A percentile compares a stretch with the other conserved stretches of the same genome.
Evolutionary conservation across 2,113 vertebrate species (phyloP).

Genomic region (Odocoileus virginianus): DNA sequence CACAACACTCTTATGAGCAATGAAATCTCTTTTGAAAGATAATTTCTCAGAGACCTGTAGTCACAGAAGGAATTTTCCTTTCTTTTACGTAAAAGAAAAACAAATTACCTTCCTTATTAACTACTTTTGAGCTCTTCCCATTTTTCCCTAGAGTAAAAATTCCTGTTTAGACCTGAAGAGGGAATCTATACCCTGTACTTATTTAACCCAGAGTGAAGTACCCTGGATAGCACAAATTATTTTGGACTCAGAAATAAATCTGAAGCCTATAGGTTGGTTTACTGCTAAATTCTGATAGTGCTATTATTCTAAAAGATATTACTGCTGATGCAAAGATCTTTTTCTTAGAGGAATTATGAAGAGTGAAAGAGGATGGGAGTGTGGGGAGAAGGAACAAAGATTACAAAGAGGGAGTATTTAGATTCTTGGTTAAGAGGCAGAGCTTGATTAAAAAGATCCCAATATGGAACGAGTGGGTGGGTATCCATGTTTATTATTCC

Average conservation of each 20-base stretch:
- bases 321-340: slow-evolving; percentile 70
- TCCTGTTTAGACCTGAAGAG: slow-evolving; percentile 68
- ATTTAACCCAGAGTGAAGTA: slow-evolving; percentile 42
- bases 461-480: slow-evolving; percentile 36
- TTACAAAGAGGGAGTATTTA: slow-evolving; percentile 26
- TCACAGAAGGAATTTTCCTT: slow-evolving; percentile 69
- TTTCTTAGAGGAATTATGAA: slow-evolving; percentile 51
- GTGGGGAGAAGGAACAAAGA: slow-evolving; percentile 27
- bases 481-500: background rate
- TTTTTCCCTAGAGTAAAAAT: slow-evolving; percentile 69
- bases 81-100: slow-evolving; percentile 62
- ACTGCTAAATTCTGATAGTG: slow-evolving; percentile 65
- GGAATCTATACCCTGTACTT: slow-evolving; percentile 60
- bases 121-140: slow-evolving; percentile 71
- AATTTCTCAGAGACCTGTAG: slow-evolving; percentile 71
- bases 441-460: slow-evolving; percentile 60
- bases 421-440: slow-evolving; percentile 60
- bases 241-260: slow-evolving; percentile 66
- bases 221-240: slow-evolving; percentile 57
- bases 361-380: background rate
- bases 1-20: slow-evolving; percentile 73
- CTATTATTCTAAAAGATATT: slow-evolving; percentile 65
- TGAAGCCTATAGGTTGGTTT: slow-evolving; percentile 61
- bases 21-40: slow-evolving; percentile 75
- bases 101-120: slow-evolving; percentile 47